These are phyloP conservation scores for Ailurus styani DNA, from an alignment of 2,113 vertebrate genomes.

Conservation along the genomic window DNA sequence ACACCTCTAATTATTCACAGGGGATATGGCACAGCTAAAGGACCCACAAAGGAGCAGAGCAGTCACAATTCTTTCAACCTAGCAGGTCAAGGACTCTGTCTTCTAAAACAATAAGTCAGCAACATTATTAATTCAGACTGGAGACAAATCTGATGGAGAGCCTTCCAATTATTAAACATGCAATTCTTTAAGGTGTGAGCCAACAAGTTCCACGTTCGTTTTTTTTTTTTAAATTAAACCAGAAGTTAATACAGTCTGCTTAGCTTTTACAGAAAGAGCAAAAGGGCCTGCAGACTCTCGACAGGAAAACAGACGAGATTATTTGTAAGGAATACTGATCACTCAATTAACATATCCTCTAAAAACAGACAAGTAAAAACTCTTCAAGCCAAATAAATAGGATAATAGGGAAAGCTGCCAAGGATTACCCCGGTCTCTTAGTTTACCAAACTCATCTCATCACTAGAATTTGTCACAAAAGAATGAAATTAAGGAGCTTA, in stretches of 20 bases:
- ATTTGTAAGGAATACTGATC: constrained; percentile 81
- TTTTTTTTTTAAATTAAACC: constrained; percentile 83
- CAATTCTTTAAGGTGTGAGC: constrained; percentile 82
- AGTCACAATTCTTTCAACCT: constrained; percentile 85
- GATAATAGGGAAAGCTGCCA: constrained; percentile 72
- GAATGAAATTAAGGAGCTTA: constrained; percentile 59
- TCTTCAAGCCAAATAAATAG: constrained; percentile 75
- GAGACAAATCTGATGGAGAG: constrained; percentile 82
- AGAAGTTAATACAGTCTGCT: constrained; percentile 85
- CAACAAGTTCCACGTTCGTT: constrained; percentile 78
- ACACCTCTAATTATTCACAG: constrained; percentile 88
- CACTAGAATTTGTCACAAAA: constrained; percentile 52
- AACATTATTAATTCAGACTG: constrained; percentile 85
- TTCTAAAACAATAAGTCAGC: constrained; percentile 87
- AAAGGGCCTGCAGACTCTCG: constrained; percentile 74
- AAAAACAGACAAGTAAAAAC: constrained; percentile 69
- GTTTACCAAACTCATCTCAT: constrained; percentile 60
- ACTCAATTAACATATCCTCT: constrained; percentile 75
- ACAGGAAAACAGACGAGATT: constrained; percentile 76
- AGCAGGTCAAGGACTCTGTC: constrained; percentile 86
- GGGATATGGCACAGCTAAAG: constrained; percentile 83
- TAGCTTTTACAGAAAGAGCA: constrained; percentile 70
- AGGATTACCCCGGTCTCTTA: constrained; percentile 65
- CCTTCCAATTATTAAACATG: constrained; percentile 83
- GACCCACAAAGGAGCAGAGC: constrained; percentile 84